phyloP scores from a whole-genome alignment of 2,797 vertebrate species.

The Philypnodon macrostomus region DNA sequence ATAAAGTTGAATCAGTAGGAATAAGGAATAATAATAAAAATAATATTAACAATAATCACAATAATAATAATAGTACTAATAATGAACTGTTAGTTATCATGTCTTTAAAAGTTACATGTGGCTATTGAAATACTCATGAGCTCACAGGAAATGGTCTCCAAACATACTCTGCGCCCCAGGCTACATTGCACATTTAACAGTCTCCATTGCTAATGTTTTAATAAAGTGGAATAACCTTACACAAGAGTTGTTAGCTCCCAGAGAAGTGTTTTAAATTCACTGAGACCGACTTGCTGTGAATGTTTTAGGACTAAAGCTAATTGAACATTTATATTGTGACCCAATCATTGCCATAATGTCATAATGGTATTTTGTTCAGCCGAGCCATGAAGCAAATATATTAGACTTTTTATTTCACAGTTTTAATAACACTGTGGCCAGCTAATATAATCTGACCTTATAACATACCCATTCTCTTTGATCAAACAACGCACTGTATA shows the following conservation, averaged over 20 bases:
- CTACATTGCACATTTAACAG: background rate
- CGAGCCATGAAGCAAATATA: background rate
- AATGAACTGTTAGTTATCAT: too few relatives aligned
- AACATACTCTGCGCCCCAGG: background rate
- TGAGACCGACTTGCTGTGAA: background rate
- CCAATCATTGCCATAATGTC: conserved; percentile 4
- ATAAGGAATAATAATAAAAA: too few relatives aligned
- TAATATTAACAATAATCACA: too few relatives aligned
- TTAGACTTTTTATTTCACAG: background rate
- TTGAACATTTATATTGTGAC: conserved; percentile 12
- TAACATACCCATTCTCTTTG: conserved; percentile 6
- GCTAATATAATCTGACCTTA: background rate
- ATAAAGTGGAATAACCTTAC: background rate
- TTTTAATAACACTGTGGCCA: conserved; percentile 1
- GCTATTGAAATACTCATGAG: too few relatives aligned
- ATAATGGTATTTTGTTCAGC: conserved; percentile 1
- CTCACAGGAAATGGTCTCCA: background rate
- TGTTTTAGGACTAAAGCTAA: background rate
- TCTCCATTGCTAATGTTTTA: conserved; percentile 3
- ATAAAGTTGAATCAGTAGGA: too few relatives aligned
- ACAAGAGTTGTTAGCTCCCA: background rate
- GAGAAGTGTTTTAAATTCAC: conserved; percentile 3
- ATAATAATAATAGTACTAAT: too few relatives aligned
- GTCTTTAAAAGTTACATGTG: too few relatives aligned
- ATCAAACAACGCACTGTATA: background rate